Base-by-base conservation (phyloP, 2,888 invertebrate genomes). In the Cryptophagus acutangulus region DNA sequence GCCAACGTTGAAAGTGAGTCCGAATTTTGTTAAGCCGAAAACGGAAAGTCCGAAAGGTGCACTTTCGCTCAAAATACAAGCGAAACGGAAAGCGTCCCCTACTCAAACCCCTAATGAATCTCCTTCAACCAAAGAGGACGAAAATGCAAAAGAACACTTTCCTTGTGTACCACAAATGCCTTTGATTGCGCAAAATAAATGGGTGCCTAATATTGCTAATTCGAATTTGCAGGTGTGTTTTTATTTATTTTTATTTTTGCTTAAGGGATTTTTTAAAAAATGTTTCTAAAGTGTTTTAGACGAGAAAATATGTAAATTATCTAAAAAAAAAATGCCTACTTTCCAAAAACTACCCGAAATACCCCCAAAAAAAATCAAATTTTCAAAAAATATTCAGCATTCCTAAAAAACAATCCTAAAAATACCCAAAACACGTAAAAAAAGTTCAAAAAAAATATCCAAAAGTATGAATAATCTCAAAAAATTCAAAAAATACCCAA, bases 1-100 rank as follows among this genome's bases (percentile, higher is more conserved):
- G 1, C 75, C 74, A 36, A 67, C 67, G 36, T 73, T 78, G 45
- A 78, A 78, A 56, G 75, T 77, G 0, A 77, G 76, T 45, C 76
- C 78, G 0, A 77, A 78, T 61, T 65, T 77, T 43, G 71, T 77
- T 6, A 65, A 65, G 45, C 65, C 68, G 17, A 60, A 61, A 39
- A 59, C 53, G 12, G 60, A 61, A 43, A 65, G 61, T 43, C 62
- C 62, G 1, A 66, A 65, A 57, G 67, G 67, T 13, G 67, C 66
- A 2, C 45, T 68, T 5, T 62, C 65, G 8, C 49, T 57, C 30
- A 65, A 68, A 45, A 58, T 68, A 16, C 62, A 66, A 46, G 64
- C 67, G 4, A 67, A 62, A 52, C 51, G 54, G 12, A 66, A 66
- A 48, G 52, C 57, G 15, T 51, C 57, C 5, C 54, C 54, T 2